A percentile compares a stretch with the other conserved stretches of the same genome.
Conservation (phyloP, 2,888 invertebrate genomes). For the Tetrapedia diversipes region DNA sequence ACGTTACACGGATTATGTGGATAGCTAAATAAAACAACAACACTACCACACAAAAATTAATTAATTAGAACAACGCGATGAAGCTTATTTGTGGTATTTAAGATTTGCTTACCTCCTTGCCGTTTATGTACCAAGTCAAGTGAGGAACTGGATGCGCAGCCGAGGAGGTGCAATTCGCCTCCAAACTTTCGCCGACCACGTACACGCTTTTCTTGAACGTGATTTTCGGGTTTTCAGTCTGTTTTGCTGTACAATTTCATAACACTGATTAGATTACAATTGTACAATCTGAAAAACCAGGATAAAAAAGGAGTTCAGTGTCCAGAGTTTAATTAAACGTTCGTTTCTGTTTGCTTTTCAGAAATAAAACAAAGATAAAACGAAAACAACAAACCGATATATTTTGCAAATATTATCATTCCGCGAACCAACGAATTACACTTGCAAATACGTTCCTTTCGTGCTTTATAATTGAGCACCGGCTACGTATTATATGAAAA, state of each 20-base stretch:
- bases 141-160: slow-evolving; percentile 89
- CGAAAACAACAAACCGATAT: no score
- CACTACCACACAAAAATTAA: not conserved
- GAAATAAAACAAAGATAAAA: not conserved
- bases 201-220: slow-evolving; percentile 88
- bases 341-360: not conserved
- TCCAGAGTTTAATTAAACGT: not conserved
- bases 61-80: not conserved
- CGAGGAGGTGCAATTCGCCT: slow-evolving; percentile 90
- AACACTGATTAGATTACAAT: slow-evolving; percentile 28
- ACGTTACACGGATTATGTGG: no score
- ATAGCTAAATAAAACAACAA: not conserved
- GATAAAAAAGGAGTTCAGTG: slow-evolving; percentile 5
- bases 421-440: not conserved
- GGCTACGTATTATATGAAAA: not conserved
- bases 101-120: slow-evolving; percentile 85
- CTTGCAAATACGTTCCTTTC: slow-evolving; percentile 19
- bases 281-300: not conserved
- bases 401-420: not conserved
- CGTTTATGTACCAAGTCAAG: slow-evolving; percentile 91
- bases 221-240: slow-evolving; percentile 88
- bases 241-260: slow-evolving; percentile 84
- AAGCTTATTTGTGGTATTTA: not conserved
- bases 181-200: slow-evolving; percentile 87
- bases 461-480: not conserved